Evolutionary conservation across 2,797 vertebrate species (phyloP).

Genomic region (Otus scops): DNA sequence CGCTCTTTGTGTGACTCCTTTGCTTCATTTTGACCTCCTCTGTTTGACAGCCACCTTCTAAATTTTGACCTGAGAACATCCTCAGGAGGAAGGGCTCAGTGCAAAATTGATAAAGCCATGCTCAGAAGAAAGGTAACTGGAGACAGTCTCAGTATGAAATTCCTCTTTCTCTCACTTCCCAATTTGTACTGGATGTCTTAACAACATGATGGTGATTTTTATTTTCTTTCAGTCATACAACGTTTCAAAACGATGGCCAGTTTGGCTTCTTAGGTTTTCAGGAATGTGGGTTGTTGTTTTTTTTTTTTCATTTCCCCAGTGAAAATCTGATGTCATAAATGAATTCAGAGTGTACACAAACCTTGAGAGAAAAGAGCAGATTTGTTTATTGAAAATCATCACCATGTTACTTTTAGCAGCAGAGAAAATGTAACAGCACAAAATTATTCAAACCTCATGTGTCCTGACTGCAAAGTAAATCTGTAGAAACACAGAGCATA

Average conservation of each 20-base stretch:
- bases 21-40: neutral
- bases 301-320: neutral
- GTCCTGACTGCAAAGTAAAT: neutral
- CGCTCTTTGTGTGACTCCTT: neutral
- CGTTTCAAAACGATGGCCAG: neutral
- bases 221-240: neutral
- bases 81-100: neutral
- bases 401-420: neutral
- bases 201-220: neutral
- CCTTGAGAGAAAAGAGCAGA: neutral
- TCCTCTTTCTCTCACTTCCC: neutral
- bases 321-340: neutral
- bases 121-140: neutral
- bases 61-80: neutral
- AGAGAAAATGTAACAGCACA: neutral
- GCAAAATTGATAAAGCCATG: neutral
- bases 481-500: neutral
- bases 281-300: neutral
- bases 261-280: neutral
- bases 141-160: neutral
- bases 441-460: neutral
- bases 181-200: neutral
- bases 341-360: neutral
- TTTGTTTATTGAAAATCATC: conserved; percentile 13
- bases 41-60: neutral